Evolutionary conservation across 2,888 invertebrate genomes (phyloP).

Genomic region (Adineta ricciae): DNA sequence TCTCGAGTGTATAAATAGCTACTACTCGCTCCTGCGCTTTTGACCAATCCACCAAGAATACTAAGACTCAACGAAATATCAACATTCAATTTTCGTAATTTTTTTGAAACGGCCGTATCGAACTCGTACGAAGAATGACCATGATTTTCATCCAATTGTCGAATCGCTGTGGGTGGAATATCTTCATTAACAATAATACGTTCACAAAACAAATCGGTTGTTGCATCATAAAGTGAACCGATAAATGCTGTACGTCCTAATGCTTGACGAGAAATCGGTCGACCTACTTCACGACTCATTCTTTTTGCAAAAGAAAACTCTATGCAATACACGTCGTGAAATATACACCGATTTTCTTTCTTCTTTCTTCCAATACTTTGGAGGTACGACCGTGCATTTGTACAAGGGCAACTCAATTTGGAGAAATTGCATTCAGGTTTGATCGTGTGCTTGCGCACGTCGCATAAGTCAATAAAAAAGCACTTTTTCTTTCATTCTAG

Average conservation of each 20-base stretch:
- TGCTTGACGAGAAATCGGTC: neutral
- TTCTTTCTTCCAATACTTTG: neutral
- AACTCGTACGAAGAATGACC: neutral
- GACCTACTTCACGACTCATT: neutral
- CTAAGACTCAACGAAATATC: neutral
- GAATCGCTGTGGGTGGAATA: neutral
- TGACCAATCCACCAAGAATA: neutral
- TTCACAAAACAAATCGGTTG: neutral
- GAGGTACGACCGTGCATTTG: neutral
- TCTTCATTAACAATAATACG: neutral
- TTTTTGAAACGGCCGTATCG: neutral
- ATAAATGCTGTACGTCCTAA: neutral
- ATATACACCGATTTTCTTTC: neutral
- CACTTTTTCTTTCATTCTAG: neutral
- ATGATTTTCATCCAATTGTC: neutral
- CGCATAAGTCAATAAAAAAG: too few relatives aligned
- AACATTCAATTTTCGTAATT: neutral
- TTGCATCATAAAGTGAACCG: neutral
- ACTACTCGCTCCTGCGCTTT: neutral
- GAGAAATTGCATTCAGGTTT: neutral
- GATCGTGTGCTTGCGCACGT: neutral
- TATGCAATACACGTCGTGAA: too few relatives aligned
- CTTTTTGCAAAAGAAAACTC: too few relatives aligned
- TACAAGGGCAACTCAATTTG: neutral
- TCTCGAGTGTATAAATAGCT: neutral